phyloP scores from a whole-genome alignment of 2,113 vertebrate genomes.

The Panurus biarmicus region DNA sequence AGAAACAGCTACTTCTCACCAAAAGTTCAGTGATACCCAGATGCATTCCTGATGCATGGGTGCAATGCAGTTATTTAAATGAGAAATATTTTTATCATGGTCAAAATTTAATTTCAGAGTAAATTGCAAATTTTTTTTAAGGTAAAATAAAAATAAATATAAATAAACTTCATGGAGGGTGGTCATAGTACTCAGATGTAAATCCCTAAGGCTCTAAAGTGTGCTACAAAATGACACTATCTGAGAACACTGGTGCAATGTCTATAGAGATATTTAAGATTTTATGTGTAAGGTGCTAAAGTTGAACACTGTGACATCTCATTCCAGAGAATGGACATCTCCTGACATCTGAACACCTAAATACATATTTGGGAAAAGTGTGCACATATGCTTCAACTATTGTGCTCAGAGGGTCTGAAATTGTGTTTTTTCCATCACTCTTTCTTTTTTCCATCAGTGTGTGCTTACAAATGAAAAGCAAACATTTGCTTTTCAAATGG shows the following conservation, averaged over 20 bases:
- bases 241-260: not conserved
- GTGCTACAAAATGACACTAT: not conserved
- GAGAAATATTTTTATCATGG: not conserved
- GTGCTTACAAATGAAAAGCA: not conserved
- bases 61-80: not conserved
- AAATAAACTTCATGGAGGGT: not conserved
- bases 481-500: not conserved
- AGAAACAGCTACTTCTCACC: not conserved
- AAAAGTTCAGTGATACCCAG: not conserved
- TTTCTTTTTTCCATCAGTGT: not conserved
- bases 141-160: not conserved
- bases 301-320: not conserved
- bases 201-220: not conserved
- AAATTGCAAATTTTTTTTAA: not conserved
- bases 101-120: not conserved
- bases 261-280: not conserved
- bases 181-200: not conserved
- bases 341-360: not conserved
- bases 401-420: not conserved
- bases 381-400: not conserved
- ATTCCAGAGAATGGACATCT: not conserved
- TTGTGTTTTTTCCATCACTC: not conserved
- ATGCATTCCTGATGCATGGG: accelerated
- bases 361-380: not conserved
- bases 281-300: not conserved